A percentile compares a stretch with the other conserved stretches of the same genome.
phyloP scores from a whole-genome alignment of 2,797 vertebrate species.

The Urophycis tenuis region DNA sequence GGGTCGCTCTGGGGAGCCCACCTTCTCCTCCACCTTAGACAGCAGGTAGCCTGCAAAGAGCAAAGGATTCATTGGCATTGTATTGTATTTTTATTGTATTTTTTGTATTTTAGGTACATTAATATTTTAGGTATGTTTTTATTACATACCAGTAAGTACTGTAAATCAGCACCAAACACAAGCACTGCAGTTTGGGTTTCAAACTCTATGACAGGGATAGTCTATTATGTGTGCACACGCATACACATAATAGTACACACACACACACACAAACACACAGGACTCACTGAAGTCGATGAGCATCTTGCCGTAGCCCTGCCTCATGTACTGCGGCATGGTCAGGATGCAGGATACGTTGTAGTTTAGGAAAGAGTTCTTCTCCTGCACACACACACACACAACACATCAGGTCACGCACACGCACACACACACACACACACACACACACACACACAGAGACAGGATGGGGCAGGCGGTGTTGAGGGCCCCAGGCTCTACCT shows the following conservation, averaged over 20 bases:
- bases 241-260: neutral
- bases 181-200: too few species aligned
- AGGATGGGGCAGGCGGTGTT: neutral
- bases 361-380: slow-evolving; percentile 96
- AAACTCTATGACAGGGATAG: too few species aligned
- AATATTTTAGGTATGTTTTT: too few species aligned
- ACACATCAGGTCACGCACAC: too few species aligned
- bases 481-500: slow-evolving; percentile 61
- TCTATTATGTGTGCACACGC: too few species aligned
- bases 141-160: neutral
- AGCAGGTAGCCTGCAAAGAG: slow-evolving; percentile 80
- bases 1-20: slow-evolving; percentile 88
- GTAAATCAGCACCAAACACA: neutral
- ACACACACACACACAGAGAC: neutral
- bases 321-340: slow-evolving; percentile 96
- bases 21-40: slow-evolving; percentile 93
- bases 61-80: neutral
- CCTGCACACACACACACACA: slow-evolving; percentile 63
- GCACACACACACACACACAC: neutral
- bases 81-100: neutral
- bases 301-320: slow-evolving; percentile 95
- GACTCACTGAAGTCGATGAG: slow-evolving; percentile 88
- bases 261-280: neutral
- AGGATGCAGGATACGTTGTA: slow-evolving; percentile 97
- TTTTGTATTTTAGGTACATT: too few species aligned